These are phyloP conservation scores for Drosophila macrospina DNA, from an alignment of 2,888 invertebrate species.

Conservation along the genomic window DNA sequence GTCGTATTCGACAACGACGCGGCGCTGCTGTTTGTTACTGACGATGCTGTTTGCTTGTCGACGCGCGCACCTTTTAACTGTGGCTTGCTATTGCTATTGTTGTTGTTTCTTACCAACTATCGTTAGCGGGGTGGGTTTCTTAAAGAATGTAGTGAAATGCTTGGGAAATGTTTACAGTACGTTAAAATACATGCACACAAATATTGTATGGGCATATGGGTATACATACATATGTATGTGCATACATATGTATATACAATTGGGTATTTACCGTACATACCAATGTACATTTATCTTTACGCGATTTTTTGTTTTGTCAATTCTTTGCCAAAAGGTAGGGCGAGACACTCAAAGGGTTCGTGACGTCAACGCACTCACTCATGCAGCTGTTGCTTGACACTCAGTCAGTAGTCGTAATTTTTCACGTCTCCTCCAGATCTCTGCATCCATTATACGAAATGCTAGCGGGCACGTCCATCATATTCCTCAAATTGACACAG, in stretches of 20 bases:
- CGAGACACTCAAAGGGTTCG: slow-evolving; percentile 60
- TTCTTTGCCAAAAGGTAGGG: slow-evolving; percentile 61
- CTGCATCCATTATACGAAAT: slow-evolving; percentile 46
- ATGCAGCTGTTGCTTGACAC: slow-evolving; percentile 66
- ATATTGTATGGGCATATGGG: slow-evolving; percentile 18
- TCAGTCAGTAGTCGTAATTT: slow-evolving; percentile 47
- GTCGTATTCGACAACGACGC: slow-evolving; percentile 62
- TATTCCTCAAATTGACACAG: slow-evolving; percentile 68
- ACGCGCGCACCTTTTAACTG: slow-evolving; percentile 67
- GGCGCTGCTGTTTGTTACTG: slow-evolving; percentile 52
- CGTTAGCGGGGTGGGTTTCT: slow-evolving; percentile 70
- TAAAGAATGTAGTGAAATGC: slow-evolving; percentile 71
- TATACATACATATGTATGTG: slow-evolving; percentile 11
- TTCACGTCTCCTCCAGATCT: slow-evolving; percentile 40
- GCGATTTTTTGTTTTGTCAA: slow-evolving; percentile 56
- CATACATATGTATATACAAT: slow-evolving; percentile 9
- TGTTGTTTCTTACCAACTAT: slow-evolving; percentile 48
- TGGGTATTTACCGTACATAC: slow-evolving; percentile 8
- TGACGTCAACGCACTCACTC: slow-evolving; percentile 64
- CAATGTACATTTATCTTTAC: slow-evolving; percentile 40
- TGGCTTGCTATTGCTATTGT: slow-evolving; percentile 30
- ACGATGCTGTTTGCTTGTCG: slow-evolving; percentile 48
- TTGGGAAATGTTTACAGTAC: slow-evolving; percentile 64
- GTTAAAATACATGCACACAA: slow-evolving; percentile 9
- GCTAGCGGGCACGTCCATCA: slow-evolving; percentile 31